A percentile compares a stretch with the other conserved stretches of the same genome.
phyloP scores from a whole-genome alignment of 2,797 vertebrate species.

The Huso huso region DNA sequence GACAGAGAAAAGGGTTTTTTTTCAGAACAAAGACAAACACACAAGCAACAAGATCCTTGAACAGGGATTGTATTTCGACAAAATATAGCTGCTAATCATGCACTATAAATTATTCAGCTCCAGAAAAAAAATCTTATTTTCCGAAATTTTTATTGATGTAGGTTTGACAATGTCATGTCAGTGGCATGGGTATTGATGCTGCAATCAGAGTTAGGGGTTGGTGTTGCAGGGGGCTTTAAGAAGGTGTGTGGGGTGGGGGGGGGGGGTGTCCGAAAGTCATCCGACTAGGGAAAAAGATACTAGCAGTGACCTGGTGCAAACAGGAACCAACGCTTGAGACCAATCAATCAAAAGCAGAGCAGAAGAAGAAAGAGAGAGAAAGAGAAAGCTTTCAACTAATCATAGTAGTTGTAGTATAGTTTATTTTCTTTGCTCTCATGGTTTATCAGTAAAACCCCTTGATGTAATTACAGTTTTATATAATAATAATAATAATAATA shows the following conservation, averaged over 20 bases:
- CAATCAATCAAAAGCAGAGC: slow-evolving; percentile 49
- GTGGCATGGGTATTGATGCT: slow-evolving; percentile 67
- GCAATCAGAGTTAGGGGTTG: slow-evolving; percentile 51
- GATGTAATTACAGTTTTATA: too few species aligned
- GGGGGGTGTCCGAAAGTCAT: slow-evolving; percentile 9
- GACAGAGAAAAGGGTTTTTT: slow-evolving; percentile 37
- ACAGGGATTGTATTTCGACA: slow-evolving; percentile 66
- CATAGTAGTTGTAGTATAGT: too few species aligned
- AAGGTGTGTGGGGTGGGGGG: slow-evolving; percentile 23
- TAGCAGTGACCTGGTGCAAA: slow-evolving; percentile 31
- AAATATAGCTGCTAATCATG: slow-evolving; percentile 61
- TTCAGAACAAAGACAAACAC: slow-evolving; percentile 63
- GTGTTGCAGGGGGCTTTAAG: slow-evolving; percentile 27
- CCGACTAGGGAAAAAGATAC: not conserved
- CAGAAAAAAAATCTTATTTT: slow-evolving; percentile 71
- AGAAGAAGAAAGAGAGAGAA: slow-evolving; percentile 5
- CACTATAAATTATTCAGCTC: slow-evolving; percentile 79
- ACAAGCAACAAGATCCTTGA: slow-evolving; percentile 62
- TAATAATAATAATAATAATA: slow-evolving; percentile 8
- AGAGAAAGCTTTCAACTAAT: not conserved
- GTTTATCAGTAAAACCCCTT: too few species aligned
- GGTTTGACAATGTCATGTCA: slow-evolving; percentile 54
- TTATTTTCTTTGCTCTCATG: too few species aligned
- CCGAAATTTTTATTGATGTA: slow-evolving; percentile 82
- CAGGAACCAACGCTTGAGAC: slow-evolving; percentile 37